These are phyloP conservation scores for Oryzias woworae DNA, from an alignment of 2,113 vertebrate genomes.

Conservation along the genomic window DNA sequence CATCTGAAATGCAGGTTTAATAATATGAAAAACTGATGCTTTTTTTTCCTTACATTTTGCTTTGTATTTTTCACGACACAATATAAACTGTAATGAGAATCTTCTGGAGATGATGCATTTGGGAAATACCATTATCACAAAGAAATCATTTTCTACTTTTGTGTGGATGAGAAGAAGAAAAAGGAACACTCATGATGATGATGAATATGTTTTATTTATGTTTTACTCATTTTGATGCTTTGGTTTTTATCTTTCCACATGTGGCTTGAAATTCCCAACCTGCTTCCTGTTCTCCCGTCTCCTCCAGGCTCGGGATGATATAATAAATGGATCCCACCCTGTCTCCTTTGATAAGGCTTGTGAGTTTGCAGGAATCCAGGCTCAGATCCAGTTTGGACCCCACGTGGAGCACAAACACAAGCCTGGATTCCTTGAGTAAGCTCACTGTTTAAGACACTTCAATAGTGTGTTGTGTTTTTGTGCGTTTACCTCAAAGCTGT, in stretches of 20 bases:
- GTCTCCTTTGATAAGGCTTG: slow-evolving; percentile 99
- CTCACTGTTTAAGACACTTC: slow-evolving; percentile 14
- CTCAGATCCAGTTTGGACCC: slow-evolving; percentile 98
- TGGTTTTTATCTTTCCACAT: slow-evolving; percentile 28
- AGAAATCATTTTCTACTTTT: slow-evolving; percentile 26
- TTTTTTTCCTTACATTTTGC: slow-evolving; percentile 13
- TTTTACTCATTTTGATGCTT: slow-evolving; percentile 25
- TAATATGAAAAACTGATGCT: slow-evolving; percentile 19
- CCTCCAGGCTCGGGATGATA: slow-evolving; percentile 94
- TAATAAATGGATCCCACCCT: slow-evolving; percentile 96
- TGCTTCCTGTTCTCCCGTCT: slow-evolving; percentile 38
- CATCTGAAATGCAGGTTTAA: slow-evolving; percentile 38
- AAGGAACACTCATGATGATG: too few relatives aligned
- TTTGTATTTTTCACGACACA: slow-evolving; percentile 30
- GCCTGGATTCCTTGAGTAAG: slow-evolving; percentile 98
- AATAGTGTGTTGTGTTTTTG: slow-evolving; percentile 6
- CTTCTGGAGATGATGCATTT: slow-evolving; percentile 18
- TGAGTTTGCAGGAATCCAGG: slow-evolving; percentile 97
- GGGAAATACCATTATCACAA: slow-evolving; percentile 38
- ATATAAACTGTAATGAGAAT: slow-evolving; percentile 46
- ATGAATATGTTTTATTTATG: too few relatives aligned
- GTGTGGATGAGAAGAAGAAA: neutral
- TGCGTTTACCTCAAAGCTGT: slow-evolving; percentile 22
- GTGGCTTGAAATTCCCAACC: slow-evolving; percentile 15
- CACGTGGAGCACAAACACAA: slow-evolving; percentile 98